These are phyloP conservation scores for Cephus pygmeus DNA, from an alignment of 2,888 invertebrate genomes.

Conservation along the genomic window DNA sequence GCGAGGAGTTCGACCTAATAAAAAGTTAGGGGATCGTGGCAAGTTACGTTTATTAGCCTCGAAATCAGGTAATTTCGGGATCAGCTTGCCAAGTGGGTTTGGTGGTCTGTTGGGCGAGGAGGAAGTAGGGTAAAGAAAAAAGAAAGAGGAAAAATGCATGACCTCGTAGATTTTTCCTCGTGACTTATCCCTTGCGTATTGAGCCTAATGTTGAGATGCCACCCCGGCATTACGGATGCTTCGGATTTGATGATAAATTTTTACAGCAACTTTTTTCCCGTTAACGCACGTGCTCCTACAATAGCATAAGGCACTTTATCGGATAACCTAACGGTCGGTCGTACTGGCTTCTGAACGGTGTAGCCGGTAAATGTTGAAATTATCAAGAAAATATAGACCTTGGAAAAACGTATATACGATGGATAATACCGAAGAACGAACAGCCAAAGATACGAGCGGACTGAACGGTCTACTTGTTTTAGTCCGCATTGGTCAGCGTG, in stretches of 20 bases:
- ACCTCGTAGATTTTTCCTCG: slow-evolving; percentile 3
- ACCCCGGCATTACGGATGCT: background rate
- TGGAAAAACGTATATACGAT: background rate
- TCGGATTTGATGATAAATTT: background rate
- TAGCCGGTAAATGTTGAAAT: background rate
- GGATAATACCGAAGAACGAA: background rate
- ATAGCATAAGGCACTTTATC: background rate
- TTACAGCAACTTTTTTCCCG: background rate
- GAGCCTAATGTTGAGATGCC: background rate
- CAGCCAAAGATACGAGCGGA: background rate
- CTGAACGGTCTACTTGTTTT: background rate
- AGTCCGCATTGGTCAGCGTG: background rate
- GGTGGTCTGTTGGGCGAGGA: background rate
- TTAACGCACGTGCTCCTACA: background rate
- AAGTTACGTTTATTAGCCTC: slow-evolving; percentile 30
- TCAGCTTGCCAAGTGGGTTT: slow-evolving; percentile 11
- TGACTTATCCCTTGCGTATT: slow-evolving; percentile 2
- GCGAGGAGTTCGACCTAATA: slow-evolving; percentile 23
- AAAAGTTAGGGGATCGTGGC: slow-evolving; percentile 31
- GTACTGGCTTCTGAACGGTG: too few relatives aligned
- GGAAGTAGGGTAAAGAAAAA: background rate
- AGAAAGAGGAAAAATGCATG: slow-evolving; percentile 10
- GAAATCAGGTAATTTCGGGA: slow-evolving; percentile 31
- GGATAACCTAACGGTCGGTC: background rate
- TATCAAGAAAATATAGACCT: slow-evolving; percentile 8